These are phyloP conservation scores for Sebastes vulpes DNA, from an alignment of 2,797 vertebrate species.

Conservation along the genomic window DNA sequence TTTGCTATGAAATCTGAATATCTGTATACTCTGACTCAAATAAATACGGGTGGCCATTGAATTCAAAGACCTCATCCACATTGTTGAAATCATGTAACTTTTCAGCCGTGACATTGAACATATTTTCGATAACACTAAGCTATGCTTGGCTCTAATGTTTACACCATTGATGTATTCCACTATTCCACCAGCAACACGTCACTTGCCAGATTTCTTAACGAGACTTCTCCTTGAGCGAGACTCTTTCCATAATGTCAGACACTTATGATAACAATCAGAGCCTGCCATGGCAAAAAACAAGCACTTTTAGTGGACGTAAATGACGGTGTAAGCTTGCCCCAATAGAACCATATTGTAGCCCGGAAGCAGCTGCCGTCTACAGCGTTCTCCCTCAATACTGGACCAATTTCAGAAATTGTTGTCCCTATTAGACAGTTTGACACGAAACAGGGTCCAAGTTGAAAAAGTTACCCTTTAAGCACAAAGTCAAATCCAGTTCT, in stretches of 20 bases:
- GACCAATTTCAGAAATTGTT: background rate
- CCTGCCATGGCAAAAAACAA: background rate
- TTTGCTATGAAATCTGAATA: too few relatives aligned
- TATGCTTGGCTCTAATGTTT: too few relatives aligned
- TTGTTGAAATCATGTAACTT: too few relatives aligned
- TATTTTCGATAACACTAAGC: too few relatives aligned
- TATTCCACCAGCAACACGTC: too few relatives aligned
- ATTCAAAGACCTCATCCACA: too few relatives aligned
- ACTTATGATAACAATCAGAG: background rate
- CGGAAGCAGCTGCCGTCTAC: background rate
- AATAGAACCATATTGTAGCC: background rate
- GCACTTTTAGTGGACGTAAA: background rate
- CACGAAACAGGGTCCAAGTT: background rate
- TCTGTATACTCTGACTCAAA: too few relatives aligned
- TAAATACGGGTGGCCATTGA: too few relatives aligned
- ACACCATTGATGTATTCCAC: too few relatives aligned
- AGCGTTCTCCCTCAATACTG: background rate
- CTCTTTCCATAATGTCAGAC: background rate
- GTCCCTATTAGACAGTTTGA: background rate
- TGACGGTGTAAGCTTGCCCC: background rate
- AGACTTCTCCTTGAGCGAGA: background rate
- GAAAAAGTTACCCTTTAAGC: background rate
- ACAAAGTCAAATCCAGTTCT: conserved; percentile 12
- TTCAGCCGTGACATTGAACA: too few relatives aligned
- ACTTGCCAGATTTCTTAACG: too few relatives aligned